Conservation (phyloP, 64 coral and sea anemone genomes). For the Acropora tenuis region DNA sequence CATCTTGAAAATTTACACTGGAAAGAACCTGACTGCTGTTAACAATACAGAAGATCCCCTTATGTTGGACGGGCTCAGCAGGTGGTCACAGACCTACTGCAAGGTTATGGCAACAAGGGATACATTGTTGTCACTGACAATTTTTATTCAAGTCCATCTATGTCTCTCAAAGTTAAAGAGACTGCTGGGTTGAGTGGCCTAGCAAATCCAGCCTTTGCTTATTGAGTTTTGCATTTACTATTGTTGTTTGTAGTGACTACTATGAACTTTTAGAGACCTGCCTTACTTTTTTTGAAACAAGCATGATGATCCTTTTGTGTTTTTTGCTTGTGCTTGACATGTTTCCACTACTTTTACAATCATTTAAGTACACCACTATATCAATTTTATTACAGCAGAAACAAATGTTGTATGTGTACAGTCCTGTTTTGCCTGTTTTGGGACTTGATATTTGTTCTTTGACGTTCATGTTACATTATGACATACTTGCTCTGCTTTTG, state of each 20-base stretch:
- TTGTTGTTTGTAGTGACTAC: neutral
- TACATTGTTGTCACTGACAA: neutral
- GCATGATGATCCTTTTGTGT: neutral
- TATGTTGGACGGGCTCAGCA: too few species aligned
- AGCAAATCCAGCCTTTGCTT: neutral
- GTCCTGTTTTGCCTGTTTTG: neutral
- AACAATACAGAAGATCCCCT: too few species aligned
- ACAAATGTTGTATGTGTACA: conserved; percentile 4
- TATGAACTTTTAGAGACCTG: neutral
- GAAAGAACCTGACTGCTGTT: too few species aligned
- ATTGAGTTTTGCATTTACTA: conserved; percentile 1
- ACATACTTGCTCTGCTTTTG: neutral
- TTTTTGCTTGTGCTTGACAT: neutral
- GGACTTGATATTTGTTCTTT: conserved; percentile 4
- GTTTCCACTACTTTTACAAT: neutral
- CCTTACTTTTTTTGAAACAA: neutral
- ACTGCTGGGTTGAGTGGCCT: neutral
- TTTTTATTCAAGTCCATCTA: neutral
- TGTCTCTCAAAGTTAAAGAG: neutral
- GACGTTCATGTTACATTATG: neutral
- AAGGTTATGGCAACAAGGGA: too few species aligned
- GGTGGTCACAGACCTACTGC: too few species aligned
- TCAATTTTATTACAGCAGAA: neutral
- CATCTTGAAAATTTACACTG: too few species aligned
- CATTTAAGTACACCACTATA: neutral